Evolutionary conservation across 2,888 invertebrate species (phyloP), one percentile per base, ranked within the genome.

Genomic region (Perizoma flavofasciatum): DNA sequence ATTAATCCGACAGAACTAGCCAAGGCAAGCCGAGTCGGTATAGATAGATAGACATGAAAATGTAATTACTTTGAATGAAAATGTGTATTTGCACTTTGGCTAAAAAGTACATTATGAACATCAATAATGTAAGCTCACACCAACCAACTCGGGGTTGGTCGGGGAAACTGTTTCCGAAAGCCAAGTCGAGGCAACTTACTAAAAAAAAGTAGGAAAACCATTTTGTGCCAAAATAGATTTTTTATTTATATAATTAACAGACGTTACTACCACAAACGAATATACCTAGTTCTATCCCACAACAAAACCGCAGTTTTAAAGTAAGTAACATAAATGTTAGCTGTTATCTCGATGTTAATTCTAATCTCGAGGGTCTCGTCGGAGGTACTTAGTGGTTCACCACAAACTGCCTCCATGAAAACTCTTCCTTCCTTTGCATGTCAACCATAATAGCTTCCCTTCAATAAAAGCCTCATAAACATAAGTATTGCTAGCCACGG

Each of bases 361-460:
- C 69, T 75, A 67, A 71, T 72, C 66, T 63, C 59, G 69, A 75
- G 78, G 72, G 75, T 70, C 67, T 71, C 72, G 71, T 70, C 68
- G 71, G 69, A 71, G 70, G 75, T 77, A 73, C 74, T 86, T 85
- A 83, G 85, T 68, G 87, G 86, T 83, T 78, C 45, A 66, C 87
- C 85, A 72, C 87, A 86, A 83, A 83, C 73, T 68, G 69, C 74
- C 74, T 66, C 70, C 61, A 70, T 74, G 67, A 73, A 73, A 80
- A 78, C 66, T 77, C 77, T 84, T 82, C 81, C 76, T 84, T 82
- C 80, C 82, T 81, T 77, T 76, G 72, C 74, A 71, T 79, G 77
- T 72, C 77, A 75, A 73, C 70, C 70, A 73, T 73, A 72, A 73
- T 72, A 68, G 65, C 63, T 74, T 73, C 63, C 62, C 63, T 64